Conservation (phyloP, 2,113 vertebrate species). For the Sisor rabdophorus region DNA sequence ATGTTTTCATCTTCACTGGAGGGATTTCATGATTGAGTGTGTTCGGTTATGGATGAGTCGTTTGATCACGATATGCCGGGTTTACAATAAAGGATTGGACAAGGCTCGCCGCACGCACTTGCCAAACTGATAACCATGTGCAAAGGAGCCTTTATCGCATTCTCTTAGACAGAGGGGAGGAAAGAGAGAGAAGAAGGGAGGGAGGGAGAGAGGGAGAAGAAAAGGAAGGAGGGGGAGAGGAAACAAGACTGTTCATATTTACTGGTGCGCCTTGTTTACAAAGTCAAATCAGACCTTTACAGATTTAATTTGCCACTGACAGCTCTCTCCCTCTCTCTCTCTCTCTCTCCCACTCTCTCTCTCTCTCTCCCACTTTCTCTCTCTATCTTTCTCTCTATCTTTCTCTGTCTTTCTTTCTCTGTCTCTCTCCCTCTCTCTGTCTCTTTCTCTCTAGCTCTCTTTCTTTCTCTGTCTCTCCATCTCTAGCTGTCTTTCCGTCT, state of each 20-base stretch:
- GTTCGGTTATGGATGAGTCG: conserved; percentile 49
- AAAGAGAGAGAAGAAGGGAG: conserved; percentile 18
- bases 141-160: conserved; percentile 25
- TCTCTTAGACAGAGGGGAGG: conserved; percentile 5
- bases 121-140: conserved; percentile 40
- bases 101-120: conserved; percentile 32
- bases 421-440: conserved; percentile 23
- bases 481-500: conserved; percentile 17
- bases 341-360: conserved; percentile 22
- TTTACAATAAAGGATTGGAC: conserved; percentile 54
- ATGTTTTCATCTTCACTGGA: conserved; percentile 10
- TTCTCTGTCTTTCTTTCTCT: conserved; percentile 21
- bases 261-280: conserved; percentile 63
- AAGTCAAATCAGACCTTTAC: conserved; percentile 64
- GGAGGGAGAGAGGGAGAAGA: not conserved
- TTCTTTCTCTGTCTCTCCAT: not conserved
- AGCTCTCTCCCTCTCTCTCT: conserved; percentile 45
- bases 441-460: conserved; percentile 7
- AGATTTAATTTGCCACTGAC: conserved; percentile 63
- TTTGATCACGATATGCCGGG: conserved; percentile 51
- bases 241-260: conserved; percentile 55
- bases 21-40: conserved; percentile 45
- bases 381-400: conserved; percentile 7
- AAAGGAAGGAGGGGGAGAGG: conserved; percentile 3
- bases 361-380: not conserved